Evolutionary conservation across 1,140 invertebrate genomes (phyloP).

Genomic region (Tribolium castaneum): DNA sequence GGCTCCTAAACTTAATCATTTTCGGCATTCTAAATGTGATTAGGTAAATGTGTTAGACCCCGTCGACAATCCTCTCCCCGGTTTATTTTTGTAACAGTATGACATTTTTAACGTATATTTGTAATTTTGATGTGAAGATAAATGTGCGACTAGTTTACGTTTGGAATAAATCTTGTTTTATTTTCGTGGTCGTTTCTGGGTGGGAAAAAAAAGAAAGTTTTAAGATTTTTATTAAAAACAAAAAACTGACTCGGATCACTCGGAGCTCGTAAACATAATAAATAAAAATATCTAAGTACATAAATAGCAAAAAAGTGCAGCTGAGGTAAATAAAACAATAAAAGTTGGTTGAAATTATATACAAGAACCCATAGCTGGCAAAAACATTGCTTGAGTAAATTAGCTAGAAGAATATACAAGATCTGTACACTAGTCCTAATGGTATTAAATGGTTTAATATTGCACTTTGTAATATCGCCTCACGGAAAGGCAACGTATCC

Average conservation of each 20-base stretch:
- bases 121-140: constrained; percentile 10
- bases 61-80: neutral
- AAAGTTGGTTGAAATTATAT: neutral
- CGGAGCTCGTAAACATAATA: neutral
- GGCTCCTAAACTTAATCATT: constrained; percentile 16
- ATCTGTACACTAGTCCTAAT: constrained; percentile 48
- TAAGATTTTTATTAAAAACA: constrained; percentile 18
- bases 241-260: constrained; percentile 8
- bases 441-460: constrained; percentile 49
- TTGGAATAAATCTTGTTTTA: constrained; percentile 11
- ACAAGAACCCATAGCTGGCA: constrained; percentile 27
- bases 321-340: constrained; percentile 24
- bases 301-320: constrained; percentile 21
- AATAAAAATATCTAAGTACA: constrained; percentile 36
- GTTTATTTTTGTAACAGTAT: constrained; percentile 13
- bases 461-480: constrained; percentile 49
- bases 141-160: neutral
- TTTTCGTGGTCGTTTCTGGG: neutral
- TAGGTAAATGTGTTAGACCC: constrained; percentile 1
- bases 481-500: constrained; percentile 42
- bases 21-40: constrained; percentile 4
- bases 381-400: constrained; percentile 45
- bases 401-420: constrained; percentile 51
- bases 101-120: constrained; percentile 17
- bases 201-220: neutral